phyloP scores from a whole-genome alignment of 2,113 vertebrate species.

The Dicerorhinus sumatrensis region DNA sequence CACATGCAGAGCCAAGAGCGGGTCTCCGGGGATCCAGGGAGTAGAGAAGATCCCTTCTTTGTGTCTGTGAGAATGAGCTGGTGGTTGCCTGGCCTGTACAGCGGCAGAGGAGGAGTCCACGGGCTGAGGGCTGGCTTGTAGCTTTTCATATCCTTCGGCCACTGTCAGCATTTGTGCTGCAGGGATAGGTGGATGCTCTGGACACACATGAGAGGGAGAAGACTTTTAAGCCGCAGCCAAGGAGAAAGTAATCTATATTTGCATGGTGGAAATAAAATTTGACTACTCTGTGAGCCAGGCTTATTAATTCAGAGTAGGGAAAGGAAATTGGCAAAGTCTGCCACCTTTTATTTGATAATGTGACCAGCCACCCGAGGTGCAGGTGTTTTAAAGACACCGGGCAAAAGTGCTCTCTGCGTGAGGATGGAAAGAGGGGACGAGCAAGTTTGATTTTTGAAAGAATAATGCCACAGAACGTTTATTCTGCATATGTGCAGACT shows the following conservation, averaged over 20 bases:
- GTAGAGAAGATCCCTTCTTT: not conserved
- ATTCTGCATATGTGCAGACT: not conserved
- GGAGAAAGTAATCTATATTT: slow-evolving; percentile 54
- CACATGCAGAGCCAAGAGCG: not conserved
- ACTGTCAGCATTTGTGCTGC: not conserved
- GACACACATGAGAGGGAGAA: not conserved
- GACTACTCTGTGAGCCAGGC: slow-evolving; percentile 27
- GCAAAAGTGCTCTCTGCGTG: not conserved
- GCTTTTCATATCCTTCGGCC: not conserved
- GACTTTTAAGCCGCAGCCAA: slow-evolving; percentile 38
- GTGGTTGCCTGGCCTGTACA: not conserved
- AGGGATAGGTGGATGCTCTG: not conserved
- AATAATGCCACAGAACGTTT: not conserved
- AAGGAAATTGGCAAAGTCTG: slow-evolving; percentile 67
- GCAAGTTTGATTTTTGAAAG: slow-evolving; percentile 32
- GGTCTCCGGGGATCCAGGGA: not conserved
- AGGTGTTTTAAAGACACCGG: not conserved
- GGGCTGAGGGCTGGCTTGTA: not conserved
- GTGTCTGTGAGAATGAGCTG: not conserved
- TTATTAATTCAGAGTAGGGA: slow-evolving; percentile 62
- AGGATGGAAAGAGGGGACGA: not conserved
- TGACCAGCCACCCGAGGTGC: not conserved
- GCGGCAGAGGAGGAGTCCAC: not conserved
- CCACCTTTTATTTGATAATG: slow-evolving; percentile 62
- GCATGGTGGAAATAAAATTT: slow-evolving; percentile 62